Percentiles rank a stretch among this genome's conserved stretches.
Conservation (phyloP, 2,113 vertebrate species). For the Peromyscus californicus region DNA sequence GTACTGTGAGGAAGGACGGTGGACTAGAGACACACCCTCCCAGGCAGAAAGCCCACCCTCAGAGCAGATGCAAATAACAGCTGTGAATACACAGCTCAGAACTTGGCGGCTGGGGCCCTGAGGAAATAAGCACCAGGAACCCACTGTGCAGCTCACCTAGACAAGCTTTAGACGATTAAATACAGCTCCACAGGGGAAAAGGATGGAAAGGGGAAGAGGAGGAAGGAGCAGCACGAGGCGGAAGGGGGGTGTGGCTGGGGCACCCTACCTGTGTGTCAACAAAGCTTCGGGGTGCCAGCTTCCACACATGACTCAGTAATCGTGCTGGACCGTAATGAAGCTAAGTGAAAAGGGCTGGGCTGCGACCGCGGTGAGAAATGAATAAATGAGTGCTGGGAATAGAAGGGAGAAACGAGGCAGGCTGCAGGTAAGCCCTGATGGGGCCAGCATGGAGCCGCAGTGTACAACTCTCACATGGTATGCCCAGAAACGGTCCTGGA, state of each 20-base stretch:
- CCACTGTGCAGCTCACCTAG: not conserved
- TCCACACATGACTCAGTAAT: not conserved
- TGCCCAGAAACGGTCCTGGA: not conserved
- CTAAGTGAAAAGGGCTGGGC: not conserved
- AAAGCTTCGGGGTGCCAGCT: not conserved
- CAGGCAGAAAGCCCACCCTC: conserved; percentile 2
- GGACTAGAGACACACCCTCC: not conserved
- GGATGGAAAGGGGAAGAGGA: not conserved
- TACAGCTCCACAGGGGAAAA: not conserved
- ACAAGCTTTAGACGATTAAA: not conserved
- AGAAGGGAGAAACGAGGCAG: not conserved
- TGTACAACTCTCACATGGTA: not conserved
- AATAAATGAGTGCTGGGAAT: not conserved
- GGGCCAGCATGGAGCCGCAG: not conserved
- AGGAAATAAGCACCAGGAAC: not conserved
- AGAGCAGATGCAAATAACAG: conserved; percentile 27
- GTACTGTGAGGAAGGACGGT: not conserved
- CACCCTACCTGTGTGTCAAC: not conserved
- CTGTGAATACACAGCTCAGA: not conserved
- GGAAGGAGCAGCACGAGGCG: fast-evolving
- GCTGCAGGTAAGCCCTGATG: not conserved
- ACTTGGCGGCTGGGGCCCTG: not conserved
- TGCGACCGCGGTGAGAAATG: not conserved
- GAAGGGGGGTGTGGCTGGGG: not conserved
- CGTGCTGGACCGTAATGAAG: not conserved